Conservation (phyloP, 2,113 vertebrate genomes). For the Lagopus muta region DNA sequence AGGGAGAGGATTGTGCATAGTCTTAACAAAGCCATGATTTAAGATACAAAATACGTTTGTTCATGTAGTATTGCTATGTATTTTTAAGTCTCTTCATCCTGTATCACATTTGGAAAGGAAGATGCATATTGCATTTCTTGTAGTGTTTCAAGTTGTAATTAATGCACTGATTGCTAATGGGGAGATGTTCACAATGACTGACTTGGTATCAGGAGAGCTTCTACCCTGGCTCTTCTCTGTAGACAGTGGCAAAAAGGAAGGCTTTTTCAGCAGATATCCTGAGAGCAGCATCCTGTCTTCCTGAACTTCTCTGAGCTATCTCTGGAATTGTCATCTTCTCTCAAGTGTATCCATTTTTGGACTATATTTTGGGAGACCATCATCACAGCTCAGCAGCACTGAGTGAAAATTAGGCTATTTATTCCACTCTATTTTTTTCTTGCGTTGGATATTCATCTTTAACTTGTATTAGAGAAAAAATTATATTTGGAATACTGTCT, state of each 20-base stretch:
- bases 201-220: accelerated
- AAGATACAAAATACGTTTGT: neutral
- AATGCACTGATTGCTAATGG: neutral
- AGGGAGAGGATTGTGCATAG: accelerated
- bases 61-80: neutral
- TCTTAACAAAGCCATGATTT: neutral
- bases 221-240: neutral
- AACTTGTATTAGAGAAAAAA: neutral
- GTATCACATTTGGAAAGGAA: neutral
- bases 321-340: neutral
- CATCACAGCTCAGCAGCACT: neutral
- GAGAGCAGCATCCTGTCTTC: neutral
- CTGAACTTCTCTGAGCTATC: neutral
- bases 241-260: too few relatives aligned
- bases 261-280: neutral
- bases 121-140: neutral
- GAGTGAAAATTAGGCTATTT: neutral
- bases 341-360: neutral
- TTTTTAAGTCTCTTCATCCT: neutral
- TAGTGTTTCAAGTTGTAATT: neutral
- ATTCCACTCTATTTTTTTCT: neutral
- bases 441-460: neutral
- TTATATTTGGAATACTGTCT: neutral
- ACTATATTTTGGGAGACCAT: neutral
- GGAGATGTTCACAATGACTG: neutral